Evolutionary conservation across 2,888 invertebrate species (phyloP).

Genomic region (Thelaira solivaga): DNA sequence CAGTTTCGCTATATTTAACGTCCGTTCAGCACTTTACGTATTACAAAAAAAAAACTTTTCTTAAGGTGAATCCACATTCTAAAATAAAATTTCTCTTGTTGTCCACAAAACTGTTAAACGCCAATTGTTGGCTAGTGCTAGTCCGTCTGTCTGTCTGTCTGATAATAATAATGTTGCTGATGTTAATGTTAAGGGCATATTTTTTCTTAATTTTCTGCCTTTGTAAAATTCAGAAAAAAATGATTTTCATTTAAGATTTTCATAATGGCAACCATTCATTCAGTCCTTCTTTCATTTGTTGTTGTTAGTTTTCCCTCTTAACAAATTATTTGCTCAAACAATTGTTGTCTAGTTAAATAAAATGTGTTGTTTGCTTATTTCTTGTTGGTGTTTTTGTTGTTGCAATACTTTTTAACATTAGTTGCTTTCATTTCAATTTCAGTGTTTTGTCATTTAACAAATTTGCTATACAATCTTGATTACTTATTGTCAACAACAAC

Average conservation of each 20-base stretch:
- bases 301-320: constrained; percentile 31
- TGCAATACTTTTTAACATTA: neutral
- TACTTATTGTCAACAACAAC: constrained; percentile 31
- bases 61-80: too few species aligned
- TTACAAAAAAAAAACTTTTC: too few species aligned
- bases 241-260: constrained; percentile 31
- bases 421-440: constrained; percentile 7
- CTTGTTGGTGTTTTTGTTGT: neutral
- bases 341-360: constrained; percentile 49
- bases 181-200: neutral
- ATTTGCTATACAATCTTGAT: constrained; percentile 48
- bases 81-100: too few species aligned
- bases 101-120: neutral
- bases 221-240: neutral
- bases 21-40: too few species aligned
- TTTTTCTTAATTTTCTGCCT: neutral
- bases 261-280: too few species aligned
- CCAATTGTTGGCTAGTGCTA: constrained; percentile 9
- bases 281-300: too few species aligned
- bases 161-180: constrained; percentile 22
- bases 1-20: too few species aligned
- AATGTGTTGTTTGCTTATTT: constrained; percentile 2
- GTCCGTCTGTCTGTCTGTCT: too few species aligned
- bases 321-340: constrained; percentile 56
- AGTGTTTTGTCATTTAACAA: constrained; percentile 49